A percentile compares a stretch with the other conserved stretches of the same genome.
Conservation (phyloP, 2,888 invertebrate genomes). For the Prenolepis imparis region DNA sequence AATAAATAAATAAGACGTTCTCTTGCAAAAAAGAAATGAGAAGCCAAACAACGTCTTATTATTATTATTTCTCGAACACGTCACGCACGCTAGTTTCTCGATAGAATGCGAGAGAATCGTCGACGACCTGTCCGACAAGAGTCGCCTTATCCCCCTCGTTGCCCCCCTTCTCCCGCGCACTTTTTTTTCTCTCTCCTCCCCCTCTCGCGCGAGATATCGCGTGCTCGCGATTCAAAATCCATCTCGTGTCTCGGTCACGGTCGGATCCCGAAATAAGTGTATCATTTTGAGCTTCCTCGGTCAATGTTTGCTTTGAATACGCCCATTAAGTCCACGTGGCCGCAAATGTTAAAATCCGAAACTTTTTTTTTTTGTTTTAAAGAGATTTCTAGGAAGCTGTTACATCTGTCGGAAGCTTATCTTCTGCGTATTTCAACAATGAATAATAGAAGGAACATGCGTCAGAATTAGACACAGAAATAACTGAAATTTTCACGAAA, state of each 20-base stretch:
- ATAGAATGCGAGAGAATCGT: conserved; percentile 55
- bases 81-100: conserved; percentile 42
- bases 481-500: too few relatives aligned
- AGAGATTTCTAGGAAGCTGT: not conserved
- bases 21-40: not conserved
- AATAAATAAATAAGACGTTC: too few relatives aligned
- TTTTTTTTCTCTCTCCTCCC: not conserved
- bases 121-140: conserved; percentile 16
- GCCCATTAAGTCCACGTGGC: not conserved
- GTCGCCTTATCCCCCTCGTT: conserved; percentile 23
- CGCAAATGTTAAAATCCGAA: too few relatives aligned
- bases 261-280: conserved; percentile 20
- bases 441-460: not conserved
- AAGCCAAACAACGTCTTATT: not conserved
- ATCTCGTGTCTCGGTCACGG: conserved; percentile 50
- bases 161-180: not conserved
- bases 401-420: not conserved
- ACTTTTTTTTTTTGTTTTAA: too few relatives aligned
- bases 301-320: not conserved
- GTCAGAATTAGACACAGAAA: too few relatives aligned
- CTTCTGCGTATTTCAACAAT: not conserved
- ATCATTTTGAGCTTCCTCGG: not conserved
- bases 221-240: conserved; percentile 20
- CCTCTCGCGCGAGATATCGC: not conserved
- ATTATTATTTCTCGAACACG: not conserved